phyloP scores from a whole-genome alignment of 2,797 vertebrate genomes.

The Acropternis orthonyx region DNA sequence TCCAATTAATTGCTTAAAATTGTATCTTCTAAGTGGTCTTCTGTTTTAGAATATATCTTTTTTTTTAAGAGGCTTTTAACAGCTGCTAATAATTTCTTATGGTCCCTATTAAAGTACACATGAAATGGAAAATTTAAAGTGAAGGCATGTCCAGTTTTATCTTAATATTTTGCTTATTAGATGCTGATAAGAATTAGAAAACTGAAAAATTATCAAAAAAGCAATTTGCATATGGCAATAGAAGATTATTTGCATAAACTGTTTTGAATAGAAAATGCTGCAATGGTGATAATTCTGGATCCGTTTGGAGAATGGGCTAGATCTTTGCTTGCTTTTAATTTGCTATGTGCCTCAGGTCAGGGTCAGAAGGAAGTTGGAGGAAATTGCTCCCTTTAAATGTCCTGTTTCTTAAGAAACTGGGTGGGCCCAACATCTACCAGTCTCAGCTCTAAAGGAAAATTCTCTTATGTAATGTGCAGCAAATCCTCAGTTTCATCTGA shows the following conservation, averaged over 20 bases:
- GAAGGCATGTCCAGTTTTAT: background rate
- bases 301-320: background rate
- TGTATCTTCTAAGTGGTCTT: background rate
- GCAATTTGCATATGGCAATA: background rate
- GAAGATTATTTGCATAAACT: background rate
- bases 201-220: background rate
- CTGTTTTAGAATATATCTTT: background rate
- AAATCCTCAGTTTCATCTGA: background rate
- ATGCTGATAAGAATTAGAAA: background rate
- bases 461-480: background rate
- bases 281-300: background rate
- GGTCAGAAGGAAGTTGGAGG: background rate
- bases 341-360: background rate
- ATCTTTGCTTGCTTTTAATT: background rate
- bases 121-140: background rate
- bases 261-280: constrained; percentile 5
- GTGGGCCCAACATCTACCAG: background rate
- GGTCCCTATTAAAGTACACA: background rate
- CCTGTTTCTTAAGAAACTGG: background rate
- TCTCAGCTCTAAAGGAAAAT: background rate
- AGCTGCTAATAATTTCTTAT: background rate
- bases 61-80: background rate
- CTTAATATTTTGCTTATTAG: background rate
- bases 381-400: background rate
- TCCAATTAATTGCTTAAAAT: background rate